Conservation (phyloP, 2,888 invertebrate genomes). For the Euclidia mi region DNA sequence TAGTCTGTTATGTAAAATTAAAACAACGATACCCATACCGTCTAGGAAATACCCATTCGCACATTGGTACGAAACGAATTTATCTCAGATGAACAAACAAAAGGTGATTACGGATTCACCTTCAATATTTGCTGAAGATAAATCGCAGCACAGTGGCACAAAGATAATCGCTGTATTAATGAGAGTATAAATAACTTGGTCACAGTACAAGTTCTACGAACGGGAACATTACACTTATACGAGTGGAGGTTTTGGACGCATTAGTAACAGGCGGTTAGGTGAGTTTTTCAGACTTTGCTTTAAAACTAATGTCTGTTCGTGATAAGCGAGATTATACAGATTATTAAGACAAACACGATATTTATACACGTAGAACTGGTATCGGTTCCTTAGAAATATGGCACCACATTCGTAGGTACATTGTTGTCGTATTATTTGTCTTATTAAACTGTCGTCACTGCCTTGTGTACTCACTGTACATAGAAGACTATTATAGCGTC, state of each 20-base stretch:
- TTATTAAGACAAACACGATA: conserved; percentile 38
- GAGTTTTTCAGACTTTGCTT: conserved; percentile 24
- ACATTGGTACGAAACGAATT: conserved; percentile 73
- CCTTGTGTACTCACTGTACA: conserved; percentile 20
- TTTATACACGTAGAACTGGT: conserved; percentile 31
- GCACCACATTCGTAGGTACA: conserved; percentile 14
- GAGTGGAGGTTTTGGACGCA: conserved; percentile 14
- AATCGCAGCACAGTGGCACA: conserved; percentile 77
- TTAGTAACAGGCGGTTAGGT: conserved; percentile 17
- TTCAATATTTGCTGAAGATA: conserved; percentile 85
- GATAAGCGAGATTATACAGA: conserved; percentile 48
- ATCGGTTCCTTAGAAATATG: conserved; percentile 31
- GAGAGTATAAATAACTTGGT: conserved; percentile 57
- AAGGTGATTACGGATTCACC: conserved; percentile 79
- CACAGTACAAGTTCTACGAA: conserved; percentile 27
- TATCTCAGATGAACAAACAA: conserved; percentile 80
- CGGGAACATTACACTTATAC: conserved; percentile 16
- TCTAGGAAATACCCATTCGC: conserved; percentile 67
- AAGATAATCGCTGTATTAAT: conserved; percentile 66
- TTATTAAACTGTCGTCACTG: conserved; percentile 22
- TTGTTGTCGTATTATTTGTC: conserved; percentile 16
- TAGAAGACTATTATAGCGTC: conserved; percentile 11
- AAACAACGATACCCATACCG: conserved; percentile 52
- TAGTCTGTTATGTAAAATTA: conserved; percentile 31
- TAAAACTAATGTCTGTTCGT: conserved; percentile 31